Evolutionary conservation across 2,888 invertebrate species (phyloP).

Genomic region (Caenorhabditis sp.): DNA sequence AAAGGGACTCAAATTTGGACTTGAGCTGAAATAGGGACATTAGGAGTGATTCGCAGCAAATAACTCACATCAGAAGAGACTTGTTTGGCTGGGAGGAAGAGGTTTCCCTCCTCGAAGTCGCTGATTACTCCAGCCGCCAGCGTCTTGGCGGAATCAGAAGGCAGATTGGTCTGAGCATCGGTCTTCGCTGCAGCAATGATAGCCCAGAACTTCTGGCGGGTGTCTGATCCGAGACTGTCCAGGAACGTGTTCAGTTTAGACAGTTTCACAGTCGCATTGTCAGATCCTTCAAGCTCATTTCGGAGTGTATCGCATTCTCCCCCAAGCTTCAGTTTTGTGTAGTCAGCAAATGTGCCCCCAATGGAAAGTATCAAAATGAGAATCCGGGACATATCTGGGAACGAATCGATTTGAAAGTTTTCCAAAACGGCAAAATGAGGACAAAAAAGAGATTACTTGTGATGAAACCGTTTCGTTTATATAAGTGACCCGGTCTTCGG

Average conservation of each 20-base stretch:
- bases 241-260: slow-evolving; percentile 33
- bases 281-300: slow-evolving; percentile 29
- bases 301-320: slow-evolving; percentile 43
- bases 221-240: slow-evolving; percentile 25
- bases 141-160: slow-evolving; percentile 32
- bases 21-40: slow-evolving; percentile 52
- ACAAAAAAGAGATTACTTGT: not conserved
- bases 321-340: slow-evolving; percentile 28
- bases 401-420: not conserved
- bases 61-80: slow-evolving; percentile 7
- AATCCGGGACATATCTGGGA: slow-evolving; percentile 8
- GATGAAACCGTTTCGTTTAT: not conserved
- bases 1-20: slow-evolving; percentile 29
- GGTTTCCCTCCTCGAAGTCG: slow-evolving; percentile 39
- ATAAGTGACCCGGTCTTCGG: not conserved
- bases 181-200: slow-evolving; percentile 48
- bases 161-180: slow-evolving; percentile 34
- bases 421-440: too few species aligned
- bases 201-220: slow-evolving; percentile 41
- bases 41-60: too few species aligned
- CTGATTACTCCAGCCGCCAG: slow-evolving; percentile 16
- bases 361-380: not conserved
- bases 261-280: slow-evolving; percentile 34
- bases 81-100: slow-evolving; percentile 33
- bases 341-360: not conserved